Percentiles rank a stretch among this genome's conserved stretches.
Evolutionary conservation across 2,888 invertebrate species (phyloP).

Genomic region (Nipponacmea schrenckii): DNA sequence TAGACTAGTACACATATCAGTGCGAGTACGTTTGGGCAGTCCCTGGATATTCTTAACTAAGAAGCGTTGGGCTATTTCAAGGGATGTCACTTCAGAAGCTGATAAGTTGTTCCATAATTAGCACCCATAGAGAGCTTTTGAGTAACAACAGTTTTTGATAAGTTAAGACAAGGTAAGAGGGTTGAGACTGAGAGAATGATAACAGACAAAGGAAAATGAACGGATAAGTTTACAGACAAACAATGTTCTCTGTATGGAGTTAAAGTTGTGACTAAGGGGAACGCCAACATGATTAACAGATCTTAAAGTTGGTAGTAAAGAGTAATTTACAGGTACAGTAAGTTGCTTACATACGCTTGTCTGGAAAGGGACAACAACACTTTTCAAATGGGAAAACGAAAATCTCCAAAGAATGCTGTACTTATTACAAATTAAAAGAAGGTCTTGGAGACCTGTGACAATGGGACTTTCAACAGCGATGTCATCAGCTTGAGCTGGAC

Average conservation of each 20-base stretch:
- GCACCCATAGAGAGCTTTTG: constrained; percentile 2
- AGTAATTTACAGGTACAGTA: too few species aligned
- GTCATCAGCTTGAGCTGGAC: not conserved
- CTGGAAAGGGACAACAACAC: too few species aligned
- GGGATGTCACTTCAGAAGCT: not conserved
- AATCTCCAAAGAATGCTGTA: not conserved
- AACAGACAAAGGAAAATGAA: too few species aligned
- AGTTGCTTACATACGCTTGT: too few species aligned
- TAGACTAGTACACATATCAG: not conserved
- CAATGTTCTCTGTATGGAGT: too few species aligned
- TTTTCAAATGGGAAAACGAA: not conserved
- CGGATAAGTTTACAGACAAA: too few species aligned
- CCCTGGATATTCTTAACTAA: not conserved
- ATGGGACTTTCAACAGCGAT: not conserved
- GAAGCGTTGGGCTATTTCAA: not conserved
- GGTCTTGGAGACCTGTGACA: not conserved
- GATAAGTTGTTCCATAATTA: constrained; percentile 1
- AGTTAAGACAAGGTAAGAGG: not conserved
- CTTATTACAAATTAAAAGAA: not conserved
- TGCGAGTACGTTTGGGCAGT: not conserved
- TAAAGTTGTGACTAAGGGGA: too few species aligned
- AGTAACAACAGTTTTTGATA: too few species aligned
- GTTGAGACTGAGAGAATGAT: too few species aligned
- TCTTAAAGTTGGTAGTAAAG: too few species aligned
- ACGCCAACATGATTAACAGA: too few species aligned